Evolutionary conservation across 1,140 invertebrate genomes (phyloP).

Genomic region (Anastrepha obliqua): DNA sequence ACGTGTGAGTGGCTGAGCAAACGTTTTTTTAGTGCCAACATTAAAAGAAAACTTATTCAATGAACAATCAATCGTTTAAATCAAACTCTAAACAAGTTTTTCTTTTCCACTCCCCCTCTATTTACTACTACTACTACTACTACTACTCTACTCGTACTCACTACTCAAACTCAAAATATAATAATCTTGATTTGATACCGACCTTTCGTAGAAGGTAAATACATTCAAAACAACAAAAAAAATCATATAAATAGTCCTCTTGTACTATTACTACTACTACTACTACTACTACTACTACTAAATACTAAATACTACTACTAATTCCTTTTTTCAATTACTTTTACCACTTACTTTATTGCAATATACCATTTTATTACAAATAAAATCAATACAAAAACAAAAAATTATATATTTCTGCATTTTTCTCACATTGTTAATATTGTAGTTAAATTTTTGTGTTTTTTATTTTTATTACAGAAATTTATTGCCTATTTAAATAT

Average conservation of each 20-base stretch:
- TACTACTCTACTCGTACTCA: constrained; percentile 28
- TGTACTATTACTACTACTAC: constrained; percentile 58
- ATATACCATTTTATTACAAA: neutral
- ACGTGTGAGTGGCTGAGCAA: too few species aligned
- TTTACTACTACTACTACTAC: constrained; percentile 19
- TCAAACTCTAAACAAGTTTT: constrained; percentile 18
- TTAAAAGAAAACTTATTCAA: neutral
- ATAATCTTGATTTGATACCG: constrained; percentile 67
- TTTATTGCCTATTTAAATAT: neutral
- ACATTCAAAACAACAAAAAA: constrained; percentile 58
- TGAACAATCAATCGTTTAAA: neutral
- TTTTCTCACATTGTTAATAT: constrained; percentile 73
- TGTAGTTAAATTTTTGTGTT: constrained; percentile 71
- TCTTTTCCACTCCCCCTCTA: constrained; percentile 44
- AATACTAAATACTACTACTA: constrained; percentile 62
- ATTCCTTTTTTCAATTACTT: constrained; percentile 59
- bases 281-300: constrained; percentile 56
- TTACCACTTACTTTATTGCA: constrained; percentile 16
- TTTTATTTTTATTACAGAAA: constrained; percentile 56
- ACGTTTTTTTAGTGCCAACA: too few species aligned
- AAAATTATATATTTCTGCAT: neutral
- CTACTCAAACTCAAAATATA: constrained; percentile 37
- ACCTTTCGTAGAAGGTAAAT: constrained; percentile 73
- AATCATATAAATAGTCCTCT: constrained; percentile 61
- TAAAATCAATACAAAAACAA: neutral